Percentiles rank a stretch among this genome's conserved stretches.
phyloP scores from a whole-genome alignment of 2,113 vertebrate species.

The Misgurnus mizolepis region DNA sequence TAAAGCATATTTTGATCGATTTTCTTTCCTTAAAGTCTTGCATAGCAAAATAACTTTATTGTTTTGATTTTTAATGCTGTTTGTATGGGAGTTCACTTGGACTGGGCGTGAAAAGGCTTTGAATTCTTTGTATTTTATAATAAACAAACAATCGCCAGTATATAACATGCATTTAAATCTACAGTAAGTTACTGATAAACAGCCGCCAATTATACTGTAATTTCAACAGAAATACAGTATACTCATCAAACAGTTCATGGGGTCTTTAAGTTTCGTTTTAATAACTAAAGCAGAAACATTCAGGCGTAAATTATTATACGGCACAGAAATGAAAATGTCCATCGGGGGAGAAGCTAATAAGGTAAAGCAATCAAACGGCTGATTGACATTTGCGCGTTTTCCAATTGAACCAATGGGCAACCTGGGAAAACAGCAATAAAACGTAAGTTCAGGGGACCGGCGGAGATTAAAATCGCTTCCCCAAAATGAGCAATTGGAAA shows the following conservation, averaged over 20 bases:
- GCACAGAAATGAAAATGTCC: background rate
- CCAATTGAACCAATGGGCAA: slow-evolving; percentile 5
- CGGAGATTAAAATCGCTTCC: background rate
- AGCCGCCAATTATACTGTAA: no score
- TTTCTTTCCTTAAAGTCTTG: background rate
- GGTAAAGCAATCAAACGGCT: background rate
- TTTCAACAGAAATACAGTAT: no score
- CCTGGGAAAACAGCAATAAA: slow-evolving; percentile 25
- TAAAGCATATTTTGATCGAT: background rate
- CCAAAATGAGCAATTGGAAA: slow-evolving; percentile 1
- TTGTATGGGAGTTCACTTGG: no score
- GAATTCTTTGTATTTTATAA: no score
- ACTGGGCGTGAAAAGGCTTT: no score
- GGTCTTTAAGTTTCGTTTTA: background rate
- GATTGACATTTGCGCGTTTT: slow-evolving; percentile 31
- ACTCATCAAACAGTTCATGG: no score
- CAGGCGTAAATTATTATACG: background rate
- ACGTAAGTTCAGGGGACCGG: background rate
- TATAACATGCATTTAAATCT: no score
- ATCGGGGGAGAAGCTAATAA: background rate
- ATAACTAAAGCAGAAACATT: background rate
- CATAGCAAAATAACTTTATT: no score
- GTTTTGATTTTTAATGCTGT: no score
- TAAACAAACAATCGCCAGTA: no score
- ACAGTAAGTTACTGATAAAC: no score